Base-by-base conservation (phyloP, 2,888 invertebrate species). In the Drosophila atripex region DNA sequence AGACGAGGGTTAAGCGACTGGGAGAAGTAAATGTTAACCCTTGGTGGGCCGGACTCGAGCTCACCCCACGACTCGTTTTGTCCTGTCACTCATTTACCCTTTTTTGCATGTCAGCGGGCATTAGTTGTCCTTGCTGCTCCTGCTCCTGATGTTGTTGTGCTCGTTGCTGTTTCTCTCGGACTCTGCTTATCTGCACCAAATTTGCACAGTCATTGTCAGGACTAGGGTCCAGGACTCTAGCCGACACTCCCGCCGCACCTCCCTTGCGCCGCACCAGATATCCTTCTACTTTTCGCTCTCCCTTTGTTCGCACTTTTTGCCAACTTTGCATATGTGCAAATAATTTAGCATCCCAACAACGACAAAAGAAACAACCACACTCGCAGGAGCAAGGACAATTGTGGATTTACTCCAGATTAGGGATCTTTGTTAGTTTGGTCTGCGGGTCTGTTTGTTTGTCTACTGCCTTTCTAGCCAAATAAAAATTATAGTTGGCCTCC, bases 31-130 rank as follows among this genome's bases (percentile, higher is more conserved):
- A 50, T 56, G 56, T 55, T 47, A 74, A 56, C 68, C 69, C 74
- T 47, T 61, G 55, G 49, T 55, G 75, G 45, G 60, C 47, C 25
- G 75, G 32, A 32, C 47, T 14, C 25, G 45, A 25, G 9, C 74
- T 57, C 52, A 65, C 66, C 45, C 66, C 39, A 54, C 41, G 11
- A 50, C 30, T 39, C 61, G 60, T 49, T 55, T 61, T 79, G 70
- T 76, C 72, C 89, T 88, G 89, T 88, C 89, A 84, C 83, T 84
- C 89, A 88, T 74, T 88, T 82, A 88, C 86, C 86, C 86, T 88
- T 80, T 76, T 87, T 88, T 88, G 84, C 89, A 88, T 88, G 89
- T 84, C 89, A 84, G 73, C 86, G 86, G 72, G 88, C 86, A 84
- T 88, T 88, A 88, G 83, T 83, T 87, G 73, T 55, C 55, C 68